phyloP scores from a whole-genome alignment of 35 echinoderm and acorn worm genomes.

The Ptychodera flava region DNA sequence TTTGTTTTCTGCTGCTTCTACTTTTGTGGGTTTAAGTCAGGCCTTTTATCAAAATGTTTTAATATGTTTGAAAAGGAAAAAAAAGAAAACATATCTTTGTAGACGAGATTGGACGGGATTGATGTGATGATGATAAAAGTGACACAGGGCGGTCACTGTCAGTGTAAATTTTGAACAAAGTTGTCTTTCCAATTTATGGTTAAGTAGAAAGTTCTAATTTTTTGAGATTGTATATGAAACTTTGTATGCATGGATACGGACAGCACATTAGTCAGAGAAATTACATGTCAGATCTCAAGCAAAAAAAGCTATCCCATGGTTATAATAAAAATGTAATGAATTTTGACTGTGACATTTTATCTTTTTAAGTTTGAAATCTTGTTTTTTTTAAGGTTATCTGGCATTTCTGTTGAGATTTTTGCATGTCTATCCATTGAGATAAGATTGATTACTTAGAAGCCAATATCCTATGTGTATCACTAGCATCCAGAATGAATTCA shows the following conservation, averaged over 20 bases:
- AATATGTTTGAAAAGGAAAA: background rate
- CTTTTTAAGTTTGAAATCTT: too few species aligned
- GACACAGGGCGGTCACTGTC: background rate
- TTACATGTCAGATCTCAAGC: background rate
- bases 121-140: too few species aligned
- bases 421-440: too few species aligned
- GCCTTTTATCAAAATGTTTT: background rate
- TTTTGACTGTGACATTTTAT: too few species aligned
- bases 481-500: too few species aligned
- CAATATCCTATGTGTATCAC: too few species aligned
- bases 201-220: conserved; percentile 4
- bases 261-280: background rate
- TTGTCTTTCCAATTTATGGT: too few species aligned
- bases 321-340: background rate
- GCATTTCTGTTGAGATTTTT: too few species aligned
- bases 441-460: too few species aligned
- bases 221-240: background rate
- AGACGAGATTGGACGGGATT: background rate
- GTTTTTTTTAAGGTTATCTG: too few species aligned
- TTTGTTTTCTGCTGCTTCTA: too few species aligned
- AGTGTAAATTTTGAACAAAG: too few species aligned
- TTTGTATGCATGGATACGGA: background rate
- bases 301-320: background rate
- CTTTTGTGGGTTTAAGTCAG: background rate
- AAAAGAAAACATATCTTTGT: background rate